Evolutionary conservation across 2,888 invertebrate species (phyloP).

Genomic region (Icerya purchasi): DNA sequence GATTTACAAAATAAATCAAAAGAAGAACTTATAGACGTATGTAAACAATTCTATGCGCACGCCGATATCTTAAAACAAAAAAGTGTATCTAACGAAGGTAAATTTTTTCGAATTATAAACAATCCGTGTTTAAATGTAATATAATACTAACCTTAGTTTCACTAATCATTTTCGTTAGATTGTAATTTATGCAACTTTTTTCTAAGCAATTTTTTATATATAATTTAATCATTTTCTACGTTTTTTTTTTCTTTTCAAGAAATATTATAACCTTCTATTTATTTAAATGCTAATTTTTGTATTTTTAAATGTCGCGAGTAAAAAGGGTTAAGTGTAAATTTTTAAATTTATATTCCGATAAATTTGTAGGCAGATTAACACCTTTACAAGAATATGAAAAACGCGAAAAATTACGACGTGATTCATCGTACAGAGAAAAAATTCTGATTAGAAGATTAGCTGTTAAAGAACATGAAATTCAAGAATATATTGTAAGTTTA

Average conservation of each 20-base stretch:
- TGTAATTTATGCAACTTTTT: too few relatives aligned
- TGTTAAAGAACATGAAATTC: constrained; percentile 89
- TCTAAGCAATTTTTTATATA: too few relatives aligned
- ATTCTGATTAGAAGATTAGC: constrained; percentile 76
- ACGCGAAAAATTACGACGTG: constrained; percentile 6
- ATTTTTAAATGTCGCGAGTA: too few relatives aligned
- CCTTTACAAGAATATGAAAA: constrained; percentile 1
- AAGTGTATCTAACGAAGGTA: background rate
- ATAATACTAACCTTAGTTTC: too few relatives aligned
- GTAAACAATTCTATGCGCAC: background rate
- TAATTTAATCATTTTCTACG: too few relatives aligned
- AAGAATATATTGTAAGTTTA: constrained; percentile 81
- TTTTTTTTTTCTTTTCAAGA: too few relatives aligned
- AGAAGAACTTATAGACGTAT: background rate
- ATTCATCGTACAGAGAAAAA: constrained; percentile 47
- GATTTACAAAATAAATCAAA: background rate
- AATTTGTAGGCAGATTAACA: background rate
- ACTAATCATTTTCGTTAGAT: too few relatives aligned
- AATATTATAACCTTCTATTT: too few relatives aligned
- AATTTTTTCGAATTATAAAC: too few relatives aligned
- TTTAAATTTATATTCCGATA: background rate
- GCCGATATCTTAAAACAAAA: background rate
- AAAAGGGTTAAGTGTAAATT: too few relatives aligned
- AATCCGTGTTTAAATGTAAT: too few relatives aligned
- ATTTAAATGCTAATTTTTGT: too few relatives aligned